Evolutionary conservation across 1,140 invertebrate genomes (phyloP).

Genomic region (Melipona quadrifasciata): DNA sequence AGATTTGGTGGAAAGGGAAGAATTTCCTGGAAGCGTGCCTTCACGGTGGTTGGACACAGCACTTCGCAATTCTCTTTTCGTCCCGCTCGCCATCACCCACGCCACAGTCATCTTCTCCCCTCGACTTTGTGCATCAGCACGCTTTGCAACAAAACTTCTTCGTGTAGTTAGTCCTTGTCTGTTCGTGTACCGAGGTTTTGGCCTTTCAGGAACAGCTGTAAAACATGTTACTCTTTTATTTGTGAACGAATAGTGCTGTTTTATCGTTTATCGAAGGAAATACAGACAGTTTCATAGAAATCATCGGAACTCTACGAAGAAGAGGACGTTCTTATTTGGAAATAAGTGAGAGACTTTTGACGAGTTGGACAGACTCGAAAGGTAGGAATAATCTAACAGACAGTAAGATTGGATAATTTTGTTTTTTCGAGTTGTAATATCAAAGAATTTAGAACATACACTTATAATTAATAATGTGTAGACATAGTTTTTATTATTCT

Average conservation of each 20-base stretch:
- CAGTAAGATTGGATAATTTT: too few relatives aligned
- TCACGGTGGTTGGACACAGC: slow-evolving; percentile 76
- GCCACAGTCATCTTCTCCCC: slow-evolving; percentile 66
- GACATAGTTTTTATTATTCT: not conserved
- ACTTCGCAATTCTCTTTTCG: slow-evolving; percentile 77
- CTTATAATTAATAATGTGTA: not conserved
- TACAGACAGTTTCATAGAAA: not conserved
- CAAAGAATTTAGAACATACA: not conserved
- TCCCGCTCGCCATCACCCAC: slow-evolving; percentile 63
- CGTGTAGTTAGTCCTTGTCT: slow-evolving; percentile 63
- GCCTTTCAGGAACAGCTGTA: not conserved
- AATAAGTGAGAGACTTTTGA: not conserved
- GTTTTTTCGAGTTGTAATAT: too few relatives aligned
- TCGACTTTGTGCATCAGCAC: slow-evolving; percentile 61
- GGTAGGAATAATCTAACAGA: slow-evolving; percentile 19
- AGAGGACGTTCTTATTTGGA: too few relatives aligned
- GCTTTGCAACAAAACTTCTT: slow-evolving; percentile 67
- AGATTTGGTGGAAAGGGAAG: slow-evolving; percentile 73
- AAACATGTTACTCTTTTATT: not conserved
- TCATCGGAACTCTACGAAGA: not conserved
- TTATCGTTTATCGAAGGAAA: too few relatives aligned
- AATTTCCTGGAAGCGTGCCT: slow-evolving; percentile 80
- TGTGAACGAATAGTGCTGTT: not conserved
- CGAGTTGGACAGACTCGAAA: slow-evolving; percentile 1
- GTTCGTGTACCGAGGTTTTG: slow-evolving; percentile 43